Evolutionary conservation across 1,140 invertebrate genomes (phyloP).

Genomic region (Megalonaias nervosa): DNA sequence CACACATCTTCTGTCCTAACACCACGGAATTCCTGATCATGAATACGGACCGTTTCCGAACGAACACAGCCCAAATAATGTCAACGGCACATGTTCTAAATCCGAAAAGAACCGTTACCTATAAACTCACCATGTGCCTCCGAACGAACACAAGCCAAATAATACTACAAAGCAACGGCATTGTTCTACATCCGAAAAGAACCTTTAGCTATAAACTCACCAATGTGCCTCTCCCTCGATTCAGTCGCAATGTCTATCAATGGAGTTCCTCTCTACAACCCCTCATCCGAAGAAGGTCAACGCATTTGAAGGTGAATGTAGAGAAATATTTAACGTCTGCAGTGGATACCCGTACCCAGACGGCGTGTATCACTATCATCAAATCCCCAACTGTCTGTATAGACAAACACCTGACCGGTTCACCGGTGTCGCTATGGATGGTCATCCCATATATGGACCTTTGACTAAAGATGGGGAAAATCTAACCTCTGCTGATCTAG

Average conservation of each 20-base stretch:
- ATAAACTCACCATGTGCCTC: no score
- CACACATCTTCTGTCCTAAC: no score
- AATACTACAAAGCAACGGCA: no score
- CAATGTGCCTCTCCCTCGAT: neutral
- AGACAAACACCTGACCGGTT: conserved; percentile 13
- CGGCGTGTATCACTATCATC: conserved; percentile 26
- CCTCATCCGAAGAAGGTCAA: conserved; percentile 18
- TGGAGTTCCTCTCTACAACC: conserved; percentile 23
- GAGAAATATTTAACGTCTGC: conserved; percentile 11
- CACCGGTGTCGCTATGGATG: conserved; percentile 26
- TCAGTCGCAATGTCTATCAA: conserved; percentile 18
- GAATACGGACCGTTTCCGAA: no score
- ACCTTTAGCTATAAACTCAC: no score
- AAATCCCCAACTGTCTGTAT: conserved; percentile 18
- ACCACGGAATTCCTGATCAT: no score
- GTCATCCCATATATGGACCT: conserved; percentile 32
- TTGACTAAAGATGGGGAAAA: conserved; percentile 11
- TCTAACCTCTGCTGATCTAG: conserved; percentile 19
- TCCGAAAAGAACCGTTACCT: no score
- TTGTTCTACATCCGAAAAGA: no score
- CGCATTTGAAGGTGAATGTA: conserved; percentile 25
- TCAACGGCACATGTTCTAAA: no score
- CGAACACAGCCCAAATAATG: no score
- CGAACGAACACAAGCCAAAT: no score
- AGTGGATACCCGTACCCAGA: conserved; percentile 14